Evolutionary conservation across 35 echinoderm and acorn worm genomes (phyloP).

Genomic region (Eucidaris tribuloides): DNA sequence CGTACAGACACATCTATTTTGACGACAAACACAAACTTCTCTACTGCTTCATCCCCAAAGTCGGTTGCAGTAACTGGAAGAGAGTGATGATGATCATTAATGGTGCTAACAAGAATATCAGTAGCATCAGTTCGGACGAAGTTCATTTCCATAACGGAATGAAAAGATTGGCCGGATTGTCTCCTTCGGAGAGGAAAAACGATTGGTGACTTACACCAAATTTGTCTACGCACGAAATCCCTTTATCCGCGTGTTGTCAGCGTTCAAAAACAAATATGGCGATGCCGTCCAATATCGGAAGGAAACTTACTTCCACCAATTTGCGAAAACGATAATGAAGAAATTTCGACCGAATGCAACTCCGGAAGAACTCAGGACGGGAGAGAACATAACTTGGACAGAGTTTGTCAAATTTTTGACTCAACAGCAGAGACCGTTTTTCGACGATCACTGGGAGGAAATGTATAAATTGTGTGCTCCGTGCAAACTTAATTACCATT

Average conservation of each 20-base stretch:
- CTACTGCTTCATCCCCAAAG: constrained; percentile 49
- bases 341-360: constrained; percentile 32
- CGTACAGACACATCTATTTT: constrained; percentile 39
- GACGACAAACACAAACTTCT: constrained; percentile 26
- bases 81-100: constrained; percentile 18
- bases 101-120: background rate
- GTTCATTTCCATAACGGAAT: background rate
- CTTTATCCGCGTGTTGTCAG: constrained; percentile 30
- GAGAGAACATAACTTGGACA: constrained; percentile 31
- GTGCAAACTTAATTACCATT: constrained; percentile 46
- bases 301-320: background rate
- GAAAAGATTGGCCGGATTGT: background rate
- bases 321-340: constrained; percentile 19
- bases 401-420: constrained; percentile 34
- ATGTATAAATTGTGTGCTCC: constrained; percentile 32
- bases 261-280: constrained; percentile 41
- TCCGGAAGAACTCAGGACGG: background rate
- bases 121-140: constrained; percentile 6
- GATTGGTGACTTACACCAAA: constrained; percentile 17
- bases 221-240: constrained; percentile 44
- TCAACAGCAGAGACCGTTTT: background rate
- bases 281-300: background rate
- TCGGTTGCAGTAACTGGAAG: constrained; percentile 54
- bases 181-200: background rate
- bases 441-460: constrained; percentile 41